A percentile compares a stretch with the other conserved stretches of the same genome.
phyloP scores from a whole-genome alignment of 2,888 invertebrate genomes.

The Sisyra nigra region DNA sequence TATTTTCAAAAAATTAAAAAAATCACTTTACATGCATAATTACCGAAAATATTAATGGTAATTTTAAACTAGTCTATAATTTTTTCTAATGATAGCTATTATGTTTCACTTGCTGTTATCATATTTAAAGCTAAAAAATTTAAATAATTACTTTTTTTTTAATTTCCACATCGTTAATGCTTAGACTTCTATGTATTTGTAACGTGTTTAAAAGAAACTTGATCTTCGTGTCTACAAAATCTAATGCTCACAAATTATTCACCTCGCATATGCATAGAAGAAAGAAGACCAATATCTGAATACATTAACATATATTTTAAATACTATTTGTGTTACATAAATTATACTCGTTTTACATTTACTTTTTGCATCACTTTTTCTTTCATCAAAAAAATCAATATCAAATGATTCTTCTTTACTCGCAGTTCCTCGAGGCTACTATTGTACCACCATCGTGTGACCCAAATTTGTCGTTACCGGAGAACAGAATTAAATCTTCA shows the following conservation, averaged over 20 bases:
- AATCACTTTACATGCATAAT: not conserved
- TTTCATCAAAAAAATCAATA: not conserved
- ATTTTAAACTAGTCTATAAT: not conserved
- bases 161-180: too few relatives aligned
- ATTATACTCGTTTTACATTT: not conserved
- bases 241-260: too few relatives aligned
- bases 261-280: too few relatives aligned
- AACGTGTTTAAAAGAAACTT: too few relatives aligned
- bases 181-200: too few relatives aligned
- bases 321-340: not conserved
- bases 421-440: constrained; percentile 56
- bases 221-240: too few relatives aligned
- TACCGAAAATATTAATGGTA: not conserved
- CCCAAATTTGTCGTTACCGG: constrained; percentile 45
- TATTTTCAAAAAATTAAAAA: not conserved
- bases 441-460: constrained; percentile 58
- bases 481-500: constrained; percentile 59
- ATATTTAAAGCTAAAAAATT: not conserved
- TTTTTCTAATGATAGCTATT: not conserved
- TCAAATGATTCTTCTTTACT: constrained; percentile 13
- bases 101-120: constrained; percentile 3
- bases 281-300: not conserved
- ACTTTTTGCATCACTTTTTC: not conserved
- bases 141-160: too few relatives aligned
- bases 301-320: not conserved